These are phyloP conservation scores for Dascyllus trimaculatus DNA, from an alignment of 2,113 vertebrate species.

Conservation along the genomic window DNA sequence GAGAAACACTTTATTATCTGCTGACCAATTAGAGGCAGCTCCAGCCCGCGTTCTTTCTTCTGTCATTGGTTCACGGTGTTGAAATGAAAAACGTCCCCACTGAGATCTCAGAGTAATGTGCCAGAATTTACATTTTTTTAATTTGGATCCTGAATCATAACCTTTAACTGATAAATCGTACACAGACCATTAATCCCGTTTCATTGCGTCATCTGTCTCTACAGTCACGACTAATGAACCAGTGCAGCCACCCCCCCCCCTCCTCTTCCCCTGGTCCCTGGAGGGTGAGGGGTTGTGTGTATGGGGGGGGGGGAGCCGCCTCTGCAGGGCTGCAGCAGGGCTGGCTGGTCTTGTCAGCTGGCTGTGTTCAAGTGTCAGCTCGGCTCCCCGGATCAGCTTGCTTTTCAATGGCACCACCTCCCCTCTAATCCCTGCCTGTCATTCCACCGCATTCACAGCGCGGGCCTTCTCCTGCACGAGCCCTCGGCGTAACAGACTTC, in stretches of 20 bases:
- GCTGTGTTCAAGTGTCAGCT: conserved; percentile 79
- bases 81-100: conserved; percentile 22
- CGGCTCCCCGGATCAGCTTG: conserved; percentile 71
- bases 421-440: conserved; percentile 79
- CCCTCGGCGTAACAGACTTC: conserved; percentile 62
- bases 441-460: conserved; percentile 75
- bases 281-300: not conserved
- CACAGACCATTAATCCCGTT: conserved; percentile 39
- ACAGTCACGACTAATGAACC: conserved; percentile 55
- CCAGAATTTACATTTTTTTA: conserved; percentile 32
- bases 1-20: not conserved
- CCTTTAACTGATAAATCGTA: conserved; percentile 41
- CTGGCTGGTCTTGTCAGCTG: conserved; percentile 72
- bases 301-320: conserved; percentile 24
- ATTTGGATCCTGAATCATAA: conserved; percentile 50
- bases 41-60: not conserved
- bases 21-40: conserved; percentile 14
- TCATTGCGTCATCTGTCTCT: conserved; percentile 47
- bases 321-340: conserved; percentile 64
- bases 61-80: conserved; percentile 10
- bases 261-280: not conserved
- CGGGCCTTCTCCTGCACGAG: conserved; percentile 64
- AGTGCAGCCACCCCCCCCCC: conserved; percentile 5
- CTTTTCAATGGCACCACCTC: conserved; percentile 79
- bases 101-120: conserved; percentile 10